Evolutionary conservation across 2,113 vertebrate genomes (phyloP), one percentile per base, ranked within the genome.

Genomic region (Scytalopus superciliaris): DNA sequence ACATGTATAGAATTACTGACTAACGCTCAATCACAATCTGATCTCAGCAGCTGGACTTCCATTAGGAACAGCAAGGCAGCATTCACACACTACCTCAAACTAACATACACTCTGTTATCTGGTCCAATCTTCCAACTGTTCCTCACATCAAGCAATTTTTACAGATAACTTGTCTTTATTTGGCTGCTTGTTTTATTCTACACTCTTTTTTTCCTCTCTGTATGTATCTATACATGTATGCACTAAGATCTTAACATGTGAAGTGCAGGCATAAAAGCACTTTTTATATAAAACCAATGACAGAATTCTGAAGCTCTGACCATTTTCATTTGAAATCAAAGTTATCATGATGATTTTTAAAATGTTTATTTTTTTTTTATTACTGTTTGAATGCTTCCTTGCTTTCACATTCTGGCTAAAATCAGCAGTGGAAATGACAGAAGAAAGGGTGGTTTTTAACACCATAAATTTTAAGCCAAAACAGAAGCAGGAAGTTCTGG

Each of bases 401-500:
- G 57, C 45, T 79, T 96, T 89, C 37, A 35, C 2, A 52, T 79
- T 80, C 21, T 8, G 2, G 39, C 33, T 72, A 67, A 83, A 81
- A 85, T 64, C 35, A 60, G 31, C 75, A 73, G 40, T 70, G 73
- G 82, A 93, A 97, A 76, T 37, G 25, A 93, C 47, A 84, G 40
- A 60, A 89, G 31, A 89, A 93, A 97, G 56, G 39, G 30, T n/a
- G 31, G 28, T 45, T 66, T 91, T 82, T 60, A 84, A 73, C 30
- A 85, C 11, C 22, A 44, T 80, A 55, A 40, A 75, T 67, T 93
- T 84, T 55, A 72, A 76, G 87, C 87, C 82, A 93, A 49, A 74
- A 87, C 85, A 93, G 92, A 95, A 97, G 95, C 91, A 60, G 84
- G 92, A 97, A 94, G 60, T 40, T 81, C 52, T 30, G 73, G 79